Evolutionary conservation across 2,113 vertebrate species (phyloP), one percentile per base, ranked within the genome.

Genomic region (Axis porcinus): DNA sequence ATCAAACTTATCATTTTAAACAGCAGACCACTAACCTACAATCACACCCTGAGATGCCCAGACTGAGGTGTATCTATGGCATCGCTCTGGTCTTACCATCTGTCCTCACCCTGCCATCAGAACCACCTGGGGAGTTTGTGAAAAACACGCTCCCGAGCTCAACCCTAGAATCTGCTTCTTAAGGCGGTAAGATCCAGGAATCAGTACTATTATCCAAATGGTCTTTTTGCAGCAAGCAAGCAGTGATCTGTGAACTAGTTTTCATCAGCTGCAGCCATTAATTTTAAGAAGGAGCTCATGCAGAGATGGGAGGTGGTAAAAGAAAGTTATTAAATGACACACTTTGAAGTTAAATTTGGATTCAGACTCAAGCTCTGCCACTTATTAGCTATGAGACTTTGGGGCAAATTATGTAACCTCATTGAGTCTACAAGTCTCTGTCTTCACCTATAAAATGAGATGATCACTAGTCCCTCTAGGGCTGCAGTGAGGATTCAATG

Each of bases 51-150:
- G 30, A 33, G 43, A 54, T 3, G 7, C 25, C 0, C 0, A 60
- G 45, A 36, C 0, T 2, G 52, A 36, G 28, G 23, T 1, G 16
- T 27, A 16, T 58, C 9, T 1, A 16, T 14, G 17, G 47, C 33
- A 3, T 3, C 11, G 28, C 4, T 60, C 91, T 21, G 36, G 60
- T 36, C 83, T 88, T 25, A 40, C 17, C 58, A 23, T 25, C 36
- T 40, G 33, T 40, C 81, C 70, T 25, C 13, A 64, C 9, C 1
- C 9, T 4, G 62, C 40, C 85, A 55, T 50, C n/a, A 58, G n/a
- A 92, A 60, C 7, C 15, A 21, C 60, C 40, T 2, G n/a, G 25
- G 45, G 5, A 6, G 8, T 14, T 0, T 60, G 23, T 8, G 27
- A 23, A 4, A 60, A 84, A 27, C 7, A 78, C 21, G 16, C 58